Percentiles rank a stretch among this genome's conserved stretches.
Conservation (phyloP, 2,888 invertebrate species). For the Cinara cedri region DNA sequence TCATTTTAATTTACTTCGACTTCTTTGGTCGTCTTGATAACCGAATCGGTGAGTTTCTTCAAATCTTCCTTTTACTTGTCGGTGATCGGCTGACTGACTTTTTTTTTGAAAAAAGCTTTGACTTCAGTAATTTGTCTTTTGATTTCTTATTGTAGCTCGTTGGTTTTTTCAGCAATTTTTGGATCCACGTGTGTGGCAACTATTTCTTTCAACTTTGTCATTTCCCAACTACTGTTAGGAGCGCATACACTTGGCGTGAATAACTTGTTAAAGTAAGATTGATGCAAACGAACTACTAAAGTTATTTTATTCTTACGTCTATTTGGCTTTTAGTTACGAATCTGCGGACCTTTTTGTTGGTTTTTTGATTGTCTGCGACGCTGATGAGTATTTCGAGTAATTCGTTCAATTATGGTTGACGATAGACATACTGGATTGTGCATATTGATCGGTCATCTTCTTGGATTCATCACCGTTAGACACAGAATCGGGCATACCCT, state of each 20-base stretch:
- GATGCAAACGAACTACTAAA: too few relatives aligned
- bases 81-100: constrained; percentile 17
- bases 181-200: neutral
- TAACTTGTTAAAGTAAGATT: neutral
- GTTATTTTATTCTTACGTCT: constrained; percentile 24
- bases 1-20: constrained; percentile 18
- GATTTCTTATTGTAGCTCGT: constrained; percentile 31
- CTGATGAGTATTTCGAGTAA: neutral
- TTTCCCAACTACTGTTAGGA: constrained; percentile 22
- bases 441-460: constrained; percentile 28
- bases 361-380: constrained; percentile 6
- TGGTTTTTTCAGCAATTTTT: constrained; percentile 12
- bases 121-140: constrained; percentile 4
- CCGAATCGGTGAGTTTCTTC: constrained; percentile 24
- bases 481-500: constrained; percentile 10
- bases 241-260: neutral
- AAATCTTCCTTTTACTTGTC: constrained; percentile 37
- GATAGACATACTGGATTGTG: neutral
- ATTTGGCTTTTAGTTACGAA: neutral
- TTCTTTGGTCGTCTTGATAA: constrained; percentile 26
- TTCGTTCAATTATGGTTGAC: neutral
- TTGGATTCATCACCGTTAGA: constrained; percentile 23
- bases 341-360: neutral
- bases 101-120: constrained; percentile 12
- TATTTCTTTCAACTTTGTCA: neutral